Evolutionary conservation across 30 jellyfish, hydroid and myxozoan genomes (phyloP).

Genomic region (Calvadosia cruxmelitensis): DNA sequence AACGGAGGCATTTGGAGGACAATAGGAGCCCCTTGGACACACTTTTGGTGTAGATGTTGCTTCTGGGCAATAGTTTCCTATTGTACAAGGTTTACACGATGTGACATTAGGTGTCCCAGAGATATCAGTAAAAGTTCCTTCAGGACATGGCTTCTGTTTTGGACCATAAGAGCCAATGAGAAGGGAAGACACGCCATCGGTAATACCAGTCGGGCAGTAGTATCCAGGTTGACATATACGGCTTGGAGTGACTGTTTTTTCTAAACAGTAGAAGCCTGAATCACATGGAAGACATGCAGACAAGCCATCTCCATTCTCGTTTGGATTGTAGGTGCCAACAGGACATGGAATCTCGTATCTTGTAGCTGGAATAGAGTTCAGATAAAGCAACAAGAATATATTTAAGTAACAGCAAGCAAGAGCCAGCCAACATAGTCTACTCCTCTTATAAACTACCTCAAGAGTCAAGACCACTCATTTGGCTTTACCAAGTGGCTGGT

Average conservation of each 20-base stretch:
- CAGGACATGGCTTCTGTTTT: constrained; percentile 89
- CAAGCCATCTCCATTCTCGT: constrained; percentile 57
- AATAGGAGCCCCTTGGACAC: constrained; percentile 91
- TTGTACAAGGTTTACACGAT: constrained; percentile 66
- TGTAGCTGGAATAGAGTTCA: too few relatives aligned
- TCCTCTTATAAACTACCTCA: too few relatives aligned
- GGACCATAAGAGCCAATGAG: constrained; percentile 97
- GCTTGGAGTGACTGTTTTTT: constrained; percentile 69
- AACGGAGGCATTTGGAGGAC: constrained; percentile 59
- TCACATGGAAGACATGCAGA: constrained; percentile 88
- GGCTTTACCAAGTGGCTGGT: neutral
- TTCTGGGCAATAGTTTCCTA: constrained; percentile 70
- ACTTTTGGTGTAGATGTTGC: constrained; percentile 73
- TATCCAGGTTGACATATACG: constrained; percentile 52
- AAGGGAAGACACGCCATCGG: constrained; percentile 77
- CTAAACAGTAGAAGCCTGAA: constrained; percentile 86
- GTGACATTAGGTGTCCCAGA: constrained; percentile 47
- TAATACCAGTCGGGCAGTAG: constrained; percentile 89
- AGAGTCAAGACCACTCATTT: too few relatives aligned
- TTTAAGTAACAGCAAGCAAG: too few relatives aligned
- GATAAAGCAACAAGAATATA: too few relatives aligned
- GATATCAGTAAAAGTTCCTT: constrained; percentile 67
- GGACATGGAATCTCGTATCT: constrained; percentile 98
- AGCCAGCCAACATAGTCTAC: too few relatives aligned
- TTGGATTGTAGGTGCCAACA: constrained; percentile 88